phyloP scores from a whole-genome alignment of 2,888 invertebrate genomes.

The Dolichopus griseipennis region DNA sequence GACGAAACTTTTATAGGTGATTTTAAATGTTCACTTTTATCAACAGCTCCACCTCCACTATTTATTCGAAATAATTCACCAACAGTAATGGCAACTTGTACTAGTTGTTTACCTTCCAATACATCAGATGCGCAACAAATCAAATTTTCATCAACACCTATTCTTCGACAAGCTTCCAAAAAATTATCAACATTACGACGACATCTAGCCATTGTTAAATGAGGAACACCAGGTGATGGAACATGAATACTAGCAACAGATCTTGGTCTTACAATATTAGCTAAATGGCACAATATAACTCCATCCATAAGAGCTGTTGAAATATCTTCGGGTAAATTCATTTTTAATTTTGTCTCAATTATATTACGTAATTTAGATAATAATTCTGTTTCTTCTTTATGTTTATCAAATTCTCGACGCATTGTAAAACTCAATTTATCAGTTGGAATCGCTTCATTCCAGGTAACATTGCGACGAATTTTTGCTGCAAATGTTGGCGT shows the following conservation, averaged over 20 bases:
- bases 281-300: conserved; percentile 88
- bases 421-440: conserved; percentile 85
- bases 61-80: conserved; percentile 69
- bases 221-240: conserved; percentile 86
- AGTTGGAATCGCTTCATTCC: conserved; percentile 61
- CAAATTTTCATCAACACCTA: conserved; percentile 90
- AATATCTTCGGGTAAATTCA: conserved; percentile 78
- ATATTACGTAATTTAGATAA: conserved; percentile 74
- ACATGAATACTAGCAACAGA: conserved; percentile 92
- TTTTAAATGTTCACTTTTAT: conserved; percentile 14
- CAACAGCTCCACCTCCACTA: conserved; percentile 29
- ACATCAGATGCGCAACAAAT: conserved; percentile 87
- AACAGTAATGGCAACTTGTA: conserved; percentile 82
- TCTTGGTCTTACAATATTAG: conserved; percentile 83
- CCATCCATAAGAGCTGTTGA: conserved; percentile 81
- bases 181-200: conserved; percentile 93
- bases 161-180: conserved; percentile 84
- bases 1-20: conserved; percentile 14
- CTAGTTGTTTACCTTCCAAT: conserved; percentile 80
- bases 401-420: conserved; percentile 83
- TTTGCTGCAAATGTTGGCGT: conserved; percentile 29
- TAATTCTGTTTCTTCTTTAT: conserved; percentile 79
- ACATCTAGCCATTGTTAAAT: conserved; percentile 89
- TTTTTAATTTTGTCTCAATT: conserved; percentile 81
- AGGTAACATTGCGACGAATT: conserved; percentile 48